These are phyloP conservation scores for Podarcis cretensis DNA, from an alignment of 2,113 vertebrate species.

Conservation along the genomic window DNA sequence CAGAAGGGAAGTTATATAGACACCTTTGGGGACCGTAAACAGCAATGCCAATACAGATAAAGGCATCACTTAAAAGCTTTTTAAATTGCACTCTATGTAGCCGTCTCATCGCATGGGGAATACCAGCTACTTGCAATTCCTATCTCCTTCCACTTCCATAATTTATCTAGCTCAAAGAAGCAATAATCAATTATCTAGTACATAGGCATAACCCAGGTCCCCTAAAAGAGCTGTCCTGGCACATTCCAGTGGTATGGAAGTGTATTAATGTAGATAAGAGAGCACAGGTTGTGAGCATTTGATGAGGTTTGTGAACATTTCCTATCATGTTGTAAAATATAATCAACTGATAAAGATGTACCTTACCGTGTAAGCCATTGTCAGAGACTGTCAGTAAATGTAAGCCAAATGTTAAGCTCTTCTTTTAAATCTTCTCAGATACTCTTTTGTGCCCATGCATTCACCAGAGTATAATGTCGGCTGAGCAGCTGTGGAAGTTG, in stretches of 20 bases:
- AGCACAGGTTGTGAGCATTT: background rate
- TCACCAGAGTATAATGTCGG: background rate
- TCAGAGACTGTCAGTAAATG: background rate
- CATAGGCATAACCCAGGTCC: background rate
- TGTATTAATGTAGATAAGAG: background rate
- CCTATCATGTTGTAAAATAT: background rate
- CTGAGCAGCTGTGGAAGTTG: background rate
- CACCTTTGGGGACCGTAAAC: background rate
- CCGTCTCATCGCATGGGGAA: background rate
- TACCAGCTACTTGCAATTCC: conserved; percentile 5
- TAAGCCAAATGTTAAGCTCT: background rate
- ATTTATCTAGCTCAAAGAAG: background rate
- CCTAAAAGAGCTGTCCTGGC: background rate
- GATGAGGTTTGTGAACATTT: background rate
- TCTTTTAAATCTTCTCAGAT: background rate
- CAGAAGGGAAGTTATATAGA: background rate
- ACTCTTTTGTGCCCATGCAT: background rate
- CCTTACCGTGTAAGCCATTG: background rate
- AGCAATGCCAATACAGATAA: background rate
- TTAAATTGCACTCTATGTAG: background rate
- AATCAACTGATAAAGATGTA: background rate
- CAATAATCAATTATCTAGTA: background rate
- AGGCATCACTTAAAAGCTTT: conserved; percentile 24
- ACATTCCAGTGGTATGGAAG: background rate
- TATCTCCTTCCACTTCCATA: background rate